A percentile compares a stretch with the other conserved stretches of the same genome.
Conservation (phyloP, 2,797 vertebrate species). For the Thaleichthys pacificus region DNA sequence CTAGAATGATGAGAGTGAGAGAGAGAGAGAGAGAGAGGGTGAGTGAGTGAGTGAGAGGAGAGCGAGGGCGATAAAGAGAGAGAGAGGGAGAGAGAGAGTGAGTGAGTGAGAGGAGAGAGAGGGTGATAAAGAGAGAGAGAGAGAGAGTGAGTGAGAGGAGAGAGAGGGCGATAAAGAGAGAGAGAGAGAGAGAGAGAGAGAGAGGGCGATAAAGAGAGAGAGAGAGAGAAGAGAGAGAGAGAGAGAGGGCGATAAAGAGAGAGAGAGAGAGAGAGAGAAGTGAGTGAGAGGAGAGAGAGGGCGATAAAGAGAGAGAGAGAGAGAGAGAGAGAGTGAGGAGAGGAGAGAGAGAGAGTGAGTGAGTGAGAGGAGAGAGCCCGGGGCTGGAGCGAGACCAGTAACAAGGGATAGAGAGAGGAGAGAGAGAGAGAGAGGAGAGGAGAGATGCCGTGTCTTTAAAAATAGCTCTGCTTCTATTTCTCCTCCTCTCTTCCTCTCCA, state of each 20-base stretch:
- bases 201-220: too few relatives aligned
- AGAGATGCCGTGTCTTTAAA: neutral
- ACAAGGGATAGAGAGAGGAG: too few relatives aligned
- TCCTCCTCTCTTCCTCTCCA: too few relatives aligned
- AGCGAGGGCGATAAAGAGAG: conserved; percentile 49
- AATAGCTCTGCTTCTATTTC: too few relatives aligned
- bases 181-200: too few relatives aligned
- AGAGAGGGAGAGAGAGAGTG: too few relatives aligned
- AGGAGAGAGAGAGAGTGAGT: neutral
- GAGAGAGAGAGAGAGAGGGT: neutral
- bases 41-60: neutral
- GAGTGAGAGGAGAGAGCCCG: neutral
- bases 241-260: neutral
- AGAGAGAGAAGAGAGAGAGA: too few relatives aligned
- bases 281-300: neutral
- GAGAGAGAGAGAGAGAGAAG: neutral
- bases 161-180: conserved; percentile 49
- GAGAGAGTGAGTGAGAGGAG: neutral
- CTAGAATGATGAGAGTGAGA: too few relatives aligned
- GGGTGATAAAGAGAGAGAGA: neutral
- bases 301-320: conserved; percentile 48
- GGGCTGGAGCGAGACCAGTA: too few relatives aligned
- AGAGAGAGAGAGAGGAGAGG: neutral
- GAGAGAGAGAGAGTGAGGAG: neutral
- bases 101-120: neutral